Base-by-base conservation (phyloP, 1,140 invertebrate species). In the Brachionus rubens region DNA sequence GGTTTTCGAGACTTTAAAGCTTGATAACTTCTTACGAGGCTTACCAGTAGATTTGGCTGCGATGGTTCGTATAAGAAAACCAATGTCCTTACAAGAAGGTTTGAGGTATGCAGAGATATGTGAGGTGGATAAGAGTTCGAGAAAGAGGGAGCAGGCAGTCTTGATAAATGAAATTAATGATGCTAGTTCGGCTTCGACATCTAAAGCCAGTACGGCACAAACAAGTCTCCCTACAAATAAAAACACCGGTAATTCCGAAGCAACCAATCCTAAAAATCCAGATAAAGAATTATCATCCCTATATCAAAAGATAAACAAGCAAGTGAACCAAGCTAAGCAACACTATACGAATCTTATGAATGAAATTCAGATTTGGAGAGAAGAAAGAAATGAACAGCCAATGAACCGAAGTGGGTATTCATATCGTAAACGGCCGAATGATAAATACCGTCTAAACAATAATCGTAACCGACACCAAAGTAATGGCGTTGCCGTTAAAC, bases 261-360 rank as follows among this genome's bases (percentile, higher is more conserved):
- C n/a, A n/a, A n/a, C n/a, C n/a, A n/a, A 33, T 33, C 33, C 54
- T 24, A 59, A 59, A 36, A 36, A 59, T 2, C 33, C n/a, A 3
- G 54, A 59, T 16, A 59, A 30, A 4, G 33, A 59, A n/a, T 59
- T 59, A 7, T 12, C 54, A 30, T 30, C 26, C 33, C 33, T 59
- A 59, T 59, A 59, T 36, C 50, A 54, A 9, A 54, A 54, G 14
- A 6, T 30, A 26, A 30, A 28, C 26, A 54, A 54, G 14, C 50
- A 59, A 33, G 54, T 36, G 16, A 59, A 59, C 12, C 24, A 59
- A 36, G 54, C 14, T 7, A 59, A 33, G 16, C 28, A 59, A 59
- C 54, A 59, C 30, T 59, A 33, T 59, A 16, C 26, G 33, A 59
- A 56, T 59, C 33, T 59, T 4, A 36, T 59, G 26, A 59, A 33